A percentile compares a stretch with the other conserved stretches of the same genome.
These are phyloP conservation scores for Scortum barcoo DNA, from an alignment of 2,113 vertebrate genomes.

Conservation along the genomic window DNA sequence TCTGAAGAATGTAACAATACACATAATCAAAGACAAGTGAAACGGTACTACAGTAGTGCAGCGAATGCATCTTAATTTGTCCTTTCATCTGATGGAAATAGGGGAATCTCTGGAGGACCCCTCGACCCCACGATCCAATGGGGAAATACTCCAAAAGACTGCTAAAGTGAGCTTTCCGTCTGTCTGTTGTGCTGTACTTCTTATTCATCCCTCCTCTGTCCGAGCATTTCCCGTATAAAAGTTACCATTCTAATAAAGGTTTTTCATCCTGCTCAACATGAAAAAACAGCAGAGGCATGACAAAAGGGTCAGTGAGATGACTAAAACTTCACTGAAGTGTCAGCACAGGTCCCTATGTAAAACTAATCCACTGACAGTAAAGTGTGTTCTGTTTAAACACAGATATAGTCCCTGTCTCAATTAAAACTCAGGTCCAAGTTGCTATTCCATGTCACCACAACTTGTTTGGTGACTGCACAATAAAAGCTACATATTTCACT, in stretches of 20 bases:
- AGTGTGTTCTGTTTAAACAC: neutral
- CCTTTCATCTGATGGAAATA: conserved; percentile 27
- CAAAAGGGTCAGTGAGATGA: neutral
- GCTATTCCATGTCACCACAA: no score
- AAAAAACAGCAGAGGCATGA: neutral
- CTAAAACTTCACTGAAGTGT: neutral
- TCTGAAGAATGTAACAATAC: neutral
- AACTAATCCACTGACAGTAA: neutral
- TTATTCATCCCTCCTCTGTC: neutral
- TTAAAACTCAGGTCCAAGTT: neutral
- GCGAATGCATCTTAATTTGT: neutral
- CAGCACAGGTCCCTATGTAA: neutral
- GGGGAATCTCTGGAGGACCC: conserved; percentile 34
- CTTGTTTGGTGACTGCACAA: neutral
- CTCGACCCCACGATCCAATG: conserved; percentile 54
- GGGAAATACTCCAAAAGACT: conserved; percentile 90
- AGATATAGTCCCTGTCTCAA: neutral
- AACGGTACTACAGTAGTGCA: neutral
- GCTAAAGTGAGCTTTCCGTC: conserved; percentile 89
- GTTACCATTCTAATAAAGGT: neutral
- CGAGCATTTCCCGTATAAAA: neutral
- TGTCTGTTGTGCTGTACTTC: neutral
- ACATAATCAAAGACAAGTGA: neutral
- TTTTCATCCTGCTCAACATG: neutral
- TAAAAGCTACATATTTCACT: neutral